These are phyloP conservation scores for Agelaius phoeniceus DNA, from an alignment of 2,113 vertebrate species.

Conservation along the genomic window DNA sequence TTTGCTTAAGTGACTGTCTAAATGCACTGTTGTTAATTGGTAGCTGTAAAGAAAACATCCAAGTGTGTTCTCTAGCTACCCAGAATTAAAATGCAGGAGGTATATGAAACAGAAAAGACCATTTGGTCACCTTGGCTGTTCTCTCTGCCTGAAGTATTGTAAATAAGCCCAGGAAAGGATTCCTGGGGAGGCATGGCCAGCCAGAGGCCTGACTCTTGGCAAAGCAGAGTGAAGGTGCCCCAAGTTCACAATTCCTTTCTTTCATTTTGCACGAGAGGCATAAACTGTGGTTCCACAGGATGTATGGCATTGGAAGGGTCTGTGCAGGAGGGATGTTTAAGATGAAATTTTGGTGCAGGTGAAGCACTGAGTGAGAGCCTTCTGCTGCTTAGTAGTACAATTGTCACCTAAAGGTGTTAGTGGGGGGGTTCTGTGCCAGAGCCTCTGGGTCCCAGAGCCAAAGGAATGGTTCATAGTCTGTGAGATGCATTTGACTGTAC, in stretches of 20 bases:
- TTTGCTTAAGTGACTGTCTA: neutral
- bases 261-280: neutral
- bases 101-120: neutral
- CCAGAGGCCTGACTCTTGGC: neutral
- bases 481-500: constrained; percentile 74
- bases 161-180: neutral
- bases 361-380: neutral
- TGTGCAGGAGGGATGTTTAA: neutral
- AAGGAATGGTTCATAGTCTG: constrained; percentile 68
- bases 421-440: constrained; percentile 82
- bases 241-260: neutral
- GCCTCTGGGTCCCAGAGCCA: constrained; percentile 79
- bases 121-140: neutral
- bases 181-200: neutral
- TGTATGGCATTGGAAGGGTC: neutral
- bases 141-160: neutral
- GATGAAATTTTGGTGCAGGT: neutral
- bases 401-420: neutral
- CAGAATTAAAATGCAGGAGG: neutral
- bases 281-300: neutral
- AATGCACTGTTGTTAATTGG: neutral
- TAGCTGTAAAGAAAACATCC: neutral
- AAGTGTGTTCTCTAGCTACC: neutral
- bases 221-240: neutral
- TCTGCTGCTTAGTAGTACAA: neutral